Base-by-base conservation (phyloP, 1,140 invertebrate species). In the Rhagoletis pomonella region DNA sequence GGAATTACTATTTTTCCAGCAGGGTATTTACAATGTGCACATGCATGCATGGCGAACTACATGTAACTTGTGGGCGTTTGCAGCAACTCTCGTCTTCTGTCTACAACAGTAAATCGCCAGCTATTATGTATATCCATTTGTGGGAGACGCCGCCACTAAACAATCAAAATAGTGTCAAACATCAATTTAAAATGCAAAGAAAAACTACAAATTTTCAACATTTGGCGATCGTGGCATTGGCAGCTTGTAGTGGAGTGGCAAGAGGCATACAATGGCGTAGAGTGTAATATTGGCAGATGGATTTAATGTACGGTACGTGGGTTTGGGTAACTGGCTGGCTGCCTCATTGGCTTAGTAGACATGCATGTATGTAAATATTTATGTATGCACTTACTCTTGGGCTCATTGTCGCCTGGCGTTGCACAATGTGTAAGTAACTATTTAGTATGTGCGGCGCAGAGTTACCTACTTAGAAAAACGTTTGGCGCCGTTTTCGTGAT, bases 161-260 rank as follows among this genome's bases (percentile, higher is more conserved):
- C 44, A 77, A 77, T 77, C 69, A 77, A 77, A 77, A 77, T 44
- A 77, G 69, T 77, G 69, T 77, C 69, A 77, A 77, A 77, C 69
- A 77, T 77, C 44, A 44, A 77, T 77, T 77, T 77, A 77, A 29
- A 77, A 77, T 77, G 44, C 69, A 77, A 77, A 50, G 14, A 47
- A 77, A 17, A 77, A 77, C 69, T 44, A 77, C 44, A 77, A 19
- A 77, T 19, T n/a, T 47, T 47, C 2, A 50, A 39, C 39, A 9
- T 4, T 77, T 77, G 69, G 39, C 65, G 65, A 12, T 77, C 17
- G 69, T 17, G 5, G 4, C 44, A 39, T 39, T 7, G 44, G 1
- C 17, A 12, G 29, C 29, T 29, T 29, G 29, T 29, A 29, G 69
- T 50, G 69, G 29, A 29, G 29, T 29, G 29, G 29, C 29, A 29